Conservation (phyloP, 2,888 invertebrate genomes). For the Polietes domitor region DNA sequence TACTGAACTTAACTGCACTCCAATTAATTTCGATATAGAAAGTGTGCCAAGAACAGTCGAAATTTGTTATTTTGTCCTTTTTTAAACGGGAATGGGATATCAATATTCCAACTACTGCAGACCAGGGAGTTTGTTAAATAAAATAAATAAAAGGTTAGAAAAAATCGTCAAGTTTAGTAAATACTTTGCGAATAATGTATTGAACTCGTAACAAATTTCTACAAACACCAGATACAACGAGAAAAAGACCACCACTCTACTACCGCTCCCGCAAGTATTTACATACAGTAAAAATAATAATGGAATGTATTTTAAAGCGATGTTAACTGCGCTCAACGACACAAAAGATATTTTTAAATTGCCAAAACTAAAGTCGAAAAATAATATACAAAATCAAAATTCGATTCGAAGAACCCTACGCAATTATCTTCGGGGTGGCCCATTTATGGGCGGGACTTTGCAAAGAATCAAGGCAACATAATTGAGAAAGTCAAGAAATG, state of each 20-base stretch:
- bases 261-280: not conserved
- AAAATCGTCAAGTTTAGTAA: too few relatives aligned
- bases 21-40: too few relatives aligned
- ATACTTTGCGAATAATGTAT: too few relatives aligned
- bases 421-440: not conserved
- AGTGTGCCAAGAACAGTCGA: too few relatives aligned
- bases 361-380: constrained; percentile 61
- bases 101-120: too few relatives aligned
- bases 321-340: constrained; percentile 27
- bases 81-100: too few relatives aligned
- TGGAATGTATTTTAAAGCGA: constrained; percentile 51
- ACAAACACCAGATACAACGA: too few relatives aligned
- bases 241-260: not conserved
- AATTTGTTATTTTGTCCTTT: too few relatives aligned
- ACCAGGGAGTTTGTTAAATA: too few relatives aligned
- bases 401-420: not conserved
- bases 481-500: not conserved
- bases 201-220: not conserved
- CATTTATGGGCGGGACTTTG: not conserved
- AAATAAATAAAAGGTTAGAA: too few relatives aligned
- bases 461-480: not conserved
- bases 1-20: too few relatives aligned
- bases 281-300: not conserved
- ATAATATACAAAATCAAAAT: constrained; percentile 26
- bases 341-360: constrained; percentile 56